Percentiles rank a stretch among this genome's conserved stretches.
phyloP scores from a whole-genome alignment of 2,888 invertebrate genomes.

The Ectemnius lituratus region DNA sequence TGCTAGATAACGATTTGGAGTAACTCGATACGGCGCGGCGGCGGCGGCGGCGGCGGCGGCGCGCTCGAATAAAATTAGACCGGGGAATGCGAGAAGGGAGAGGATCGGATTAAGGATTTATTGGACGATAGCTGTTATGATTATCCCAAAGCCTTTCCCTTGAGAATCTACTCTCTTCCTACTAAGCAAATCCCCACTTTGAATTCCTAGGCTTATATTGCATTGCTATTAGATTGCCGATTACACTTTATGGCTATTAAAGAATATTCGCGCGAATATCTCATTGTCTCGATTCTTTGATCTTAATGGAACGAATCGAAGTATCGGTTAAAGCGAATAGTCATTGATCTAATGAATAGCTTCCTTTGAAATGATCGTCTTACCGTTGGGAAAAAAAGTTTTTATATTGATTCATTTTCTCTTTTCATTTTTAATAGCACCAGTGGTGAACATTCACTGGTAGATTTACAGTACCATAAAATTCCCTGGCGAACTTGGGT shows the following conservation, averaged over 20 bases:
- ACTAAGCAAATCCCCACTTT: neutral
- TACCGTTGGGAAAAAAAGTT: no score
- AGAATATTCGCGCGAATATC: neutral
- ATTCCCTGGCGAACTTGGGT: neutral
- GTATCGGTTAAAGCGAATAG: slow-evolving; percentile 5
- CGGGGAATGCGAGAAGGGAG: neutral
- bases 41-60: no score
- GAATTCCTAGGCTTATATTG: no score
- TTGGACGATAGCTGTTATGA: neutral
- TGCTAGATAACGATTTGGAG: slow-evolving; percentile 4
- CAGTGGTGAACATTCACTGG: no score
- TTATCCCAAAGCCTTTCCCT: neutral
- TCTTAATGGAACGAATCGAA: neutral
- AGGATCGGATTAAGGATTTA: neutral
- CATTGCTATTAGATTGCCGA: neutral
- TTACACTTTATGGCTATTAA: slow-evolving; percentile 6
- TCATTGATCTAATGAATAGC: neutral
- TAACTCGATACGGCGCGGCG: slow-evolving; percentile 4
- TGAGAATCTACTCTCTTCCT: neutral
- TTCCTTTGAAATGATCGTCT: no score
- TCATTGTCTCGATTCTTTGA: slow-evolving; percentile 11
- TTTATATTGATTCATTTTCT: no score
- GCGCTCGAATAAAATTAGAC: slow-evolving; percentile 1
- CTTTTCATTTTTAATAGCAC: no score
- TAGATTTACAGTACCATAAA: neutral